Percentiles rank a stretch among this genome's conserved stretches.
Evolutionary conservation across 2,888 invertebrate species (phyloP).

Genomic region (Torymus texanus): DNA sequence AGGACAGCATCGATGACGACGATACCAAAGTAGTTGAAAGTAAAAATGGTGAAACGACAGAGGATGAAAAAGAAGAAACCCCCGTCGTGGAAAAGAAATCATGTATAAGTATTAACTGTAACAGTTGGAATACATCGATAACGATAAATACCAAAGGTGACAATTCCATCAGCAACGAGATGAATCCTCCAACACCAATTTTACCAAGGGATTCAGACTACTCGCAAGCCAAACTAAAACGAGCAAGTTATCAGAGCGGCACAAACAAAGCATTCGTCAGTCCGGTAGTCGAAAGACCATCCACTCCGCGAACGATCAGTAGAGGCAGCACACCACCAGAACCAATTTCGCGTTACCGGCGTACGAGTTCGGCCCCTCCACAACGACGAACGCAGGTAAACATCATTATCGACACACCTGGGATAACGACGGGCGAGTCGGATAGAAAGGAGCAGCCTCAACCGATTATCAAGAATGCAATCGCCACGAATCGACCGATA

Average conservation of each 20-base stretch:
- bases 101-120: constrained; percentile 60
- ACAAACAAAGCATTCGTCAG: constrained; percentile 67
- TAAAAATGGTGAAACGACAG: neutral
- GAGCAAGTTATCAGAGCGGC: constrained; percentile 68
- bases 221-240: constrained; percentile 63
- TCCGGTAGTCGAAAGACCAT: constrained; percentile 59
- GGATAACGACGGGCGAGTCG: constrained; percentile 18
- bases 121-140: constrained; percentile 45
- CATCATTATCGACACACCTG: constrained; percentile 66
- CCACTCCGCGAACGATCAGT: constrained; percentile 40
- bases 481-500: constrained; percentile 59
- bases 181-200: neutral
- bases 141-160: constrained; percentile 11
- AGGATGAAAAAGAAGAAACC: neutral
- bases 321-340: constrained; percentile 18
- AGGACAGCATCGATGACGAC: neutral
- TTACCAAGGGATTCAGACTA: constrained; percentile 42
- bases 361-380: constrained; percentile 68
- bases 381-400: constrained; percentile 66
- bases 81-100: constrained; percentile 48
- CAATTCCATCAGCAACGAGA: neutral
- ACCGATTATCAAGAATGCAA: constrained; percentile 45
- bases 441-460: constrained; percentile 1
- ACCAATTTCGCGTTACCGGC: constrained; percentile 5
- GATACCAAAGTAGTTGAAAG: neutral